Conservation (phyloP, 2,113 vertebrate genomes). For the Callipepla californica region DNA sequence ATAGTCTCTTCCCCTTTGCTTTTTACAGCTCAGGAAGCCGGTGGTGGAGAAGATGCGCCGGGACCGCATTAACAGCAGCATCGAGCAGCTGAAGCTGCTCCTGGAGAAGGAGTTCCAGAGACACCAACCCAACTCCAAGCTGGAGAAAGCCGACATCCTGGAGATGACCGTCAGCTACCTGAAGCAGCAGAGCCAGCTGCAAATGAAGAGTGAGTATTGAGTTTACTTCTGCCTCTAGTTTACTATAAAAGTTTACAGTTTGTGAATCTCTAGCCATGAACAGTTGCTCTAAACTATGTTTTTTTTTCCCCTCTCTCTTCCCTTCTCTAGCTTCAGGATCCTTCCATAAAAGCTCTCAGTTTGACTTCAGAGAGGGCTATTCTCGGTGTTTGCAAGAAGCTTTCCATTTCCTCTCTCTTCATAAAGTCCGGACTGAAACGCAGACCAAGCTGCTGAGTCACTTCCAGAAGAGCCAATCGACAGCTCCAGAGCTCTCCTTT, state of each 20-base stretch:
- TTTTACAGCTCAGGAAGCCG: conserved; percentile 83
- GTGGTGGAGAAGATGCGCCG: conserved; percentile 86
- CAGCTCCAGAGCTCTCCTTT: not conserved
- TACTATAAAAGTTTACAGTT: too few species aligned
- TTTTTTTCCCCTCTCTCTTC: not conserved
- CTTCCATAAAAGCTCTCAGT: conserved; percentile 32
- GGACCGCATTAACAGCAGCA: conserved; percentile 89
- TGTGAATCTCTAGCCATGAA: not conserved
- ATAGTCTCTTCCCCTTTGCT: conserved; percentile 5
- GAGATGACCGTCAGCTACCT: conserved; percentile 78
- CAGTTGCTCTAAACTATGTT: not conserved
- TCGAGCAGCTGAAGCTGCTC: conserved; percentile 83
- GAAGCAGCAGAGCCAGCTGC: conserved; percentile 69
- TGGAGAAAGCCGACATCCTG: conserved; percentile 79
- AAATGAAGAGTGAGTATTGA: conserved; percentile 62
- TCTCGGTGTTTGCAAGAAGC: conserved; percentile 76
- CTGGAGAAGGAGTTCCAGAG: conserved; percentile 75
- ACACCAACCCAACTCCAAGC: conserved; percentile 73
- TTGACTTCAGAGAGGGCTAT: conserved; percentile 75
- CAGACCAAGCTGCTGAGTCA: conserved; percentile 71
- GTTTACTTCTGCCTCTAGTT: not conserved
- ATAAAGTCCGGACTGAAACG: conserved; percentile 58
- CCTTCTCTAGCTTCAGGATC: conserved; percentile 18
- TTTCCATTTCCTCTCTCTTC: conserved; percentile 73
- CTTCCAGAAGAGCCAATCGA: conserved; percentile 62